These are phyloP conservation scores for Coreoperca whiteheadi DNA, from an alignment of 2,113 vertebrate species.

Conservation along the genomic window DNA sequence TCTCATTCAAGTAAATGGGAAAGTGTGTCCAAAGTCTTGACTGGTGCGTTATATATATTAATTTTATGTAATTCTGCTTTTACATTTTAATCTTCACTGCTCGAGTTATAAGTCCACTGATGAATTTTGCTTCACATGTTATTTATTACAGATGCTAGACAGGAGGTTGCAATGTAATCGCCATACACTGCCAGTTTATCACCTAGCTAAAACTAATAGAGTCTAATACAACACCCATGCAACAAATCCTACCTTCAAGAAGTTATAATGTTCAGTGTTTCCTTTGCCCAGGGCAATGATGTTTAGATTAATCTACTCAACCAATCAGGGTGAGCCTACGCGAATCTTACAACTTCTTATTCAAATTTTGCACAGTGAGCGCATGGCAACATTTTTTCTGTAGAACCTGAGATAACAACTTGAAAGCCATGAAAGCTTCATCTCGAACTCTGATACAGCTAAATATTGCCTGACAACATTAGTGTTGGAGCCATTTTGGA, in stretches of 20 bases:
- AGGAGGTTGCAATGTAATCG: not conserved
- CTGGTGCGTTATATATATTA: no score
- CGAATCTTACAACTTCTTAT: not conserved
- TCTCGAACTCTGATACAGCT: slow-evolving; percentile 7
- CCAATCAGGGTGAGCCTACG: not conserved
- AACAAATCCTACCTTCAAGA: no score
- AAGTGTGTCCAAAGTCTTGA: no score
- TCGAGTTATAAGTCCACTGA: no score
- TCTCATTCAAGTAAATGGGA: no score
- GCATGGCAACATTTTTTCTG: not conserved
- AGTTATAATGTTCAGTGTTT: no score
- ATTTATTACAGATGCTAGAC: not conserved
- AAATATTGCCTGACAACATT: slow-evolving; percentile 5
- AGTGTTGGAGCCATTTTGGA: not conserved
- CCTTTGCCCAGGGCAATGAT: no score
- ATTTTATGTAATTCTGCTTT: no score
- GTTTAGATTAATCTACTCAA: not conserved
- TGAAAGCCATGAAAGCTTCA: slow-evolving; percentile 17
- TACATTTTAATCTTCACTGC: no score
- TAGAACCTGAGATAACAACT: not conserved
- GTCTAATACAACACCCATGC: no score
- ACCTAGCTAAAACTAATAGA: no score
- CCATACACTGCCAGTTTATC: not conserved
- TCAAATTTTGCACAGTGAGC: not conserved
- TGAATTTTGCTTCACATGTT: not conserved